Conservation (phyloP, 2,113 vertebrate genomes). For the Petaurus breviceps region DNA sequence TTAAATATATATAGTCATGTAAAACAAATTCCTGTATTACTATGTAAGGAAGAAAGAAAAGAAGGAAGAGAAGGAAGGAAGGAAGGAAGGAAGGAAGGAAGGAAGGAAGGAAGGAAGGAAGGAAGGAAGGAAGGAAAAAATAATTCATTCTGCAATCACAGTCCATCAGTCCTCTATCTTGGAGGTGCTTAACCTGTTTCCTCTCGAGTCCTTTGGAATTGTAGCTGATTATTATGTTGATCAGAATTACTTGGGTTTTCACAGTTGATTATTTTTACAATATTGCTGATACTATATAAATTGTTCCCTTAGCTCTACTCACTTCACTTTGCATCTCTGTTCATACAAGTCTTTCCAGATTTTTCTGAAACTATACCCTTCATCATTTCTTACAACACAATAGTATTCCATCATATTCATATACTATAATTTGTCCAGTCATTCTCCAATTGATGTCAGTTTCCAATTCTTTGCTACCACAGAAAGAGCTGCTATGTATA, state of each 20-base stretch:
- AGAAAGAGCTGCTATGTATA: not conserved
- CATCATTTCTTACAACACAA: not conserved
- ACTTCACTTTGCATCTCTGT: not conserved
- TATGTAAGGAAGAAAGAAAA: not conserved
- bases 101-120: accelerated
- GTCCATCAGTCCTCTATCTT: not conserved
- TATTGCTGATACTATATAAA: not conserved
- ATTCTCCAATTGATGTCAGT: not conserved
- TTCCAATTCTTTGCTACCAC: not conserved
- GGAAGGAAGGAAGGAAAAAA: not conserved
- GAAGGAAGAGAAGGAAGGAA: too few species aligned
- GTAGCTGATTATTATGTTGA: not conserved
- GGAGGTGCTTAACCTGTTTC: not conserved
- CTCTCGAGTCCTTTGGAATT: not conserved
- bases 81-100: too few species aligned
- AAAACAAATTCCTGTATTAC: not conserved
- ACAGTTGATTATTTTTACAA: not conserved
- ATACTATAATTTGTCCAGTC: not conserved
- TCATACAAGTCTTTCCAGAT: not conserved
- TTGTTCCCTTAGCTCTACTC: not conserved
- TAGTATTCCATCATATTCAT: not conserved
- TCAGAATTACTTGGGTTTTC: not conserved
- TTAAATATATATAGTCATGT: not conserved
- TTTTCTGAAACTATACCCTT: not conserved
- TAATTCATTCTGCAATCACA: not conserved